Evolutionary conservation across 2,113 vertebrate species (phyloP).

Genomic region (Pangasianodon hypophthalmus): DNA sequence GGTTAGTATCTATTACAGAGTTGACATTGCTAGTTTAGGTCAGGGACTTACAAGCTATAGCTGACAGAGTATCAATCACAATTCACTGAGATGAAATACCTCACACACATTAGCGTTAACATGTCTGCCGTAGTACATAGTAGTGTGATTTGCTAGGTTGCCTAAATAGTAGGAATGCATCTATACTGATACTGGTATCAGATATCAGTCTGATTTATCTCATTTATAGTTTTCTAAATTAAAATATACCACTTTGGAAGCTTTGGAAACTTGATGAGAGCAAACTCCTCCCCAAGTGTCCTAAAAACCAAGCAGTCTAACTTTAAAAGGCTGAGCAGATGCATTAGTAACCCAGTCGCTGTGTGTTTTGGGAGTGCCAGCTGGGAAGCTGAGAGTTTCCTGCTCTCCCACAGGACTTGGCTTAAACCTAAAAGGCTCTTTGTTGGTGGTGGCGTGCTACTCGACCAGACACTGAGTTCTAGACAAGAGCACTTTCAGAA

Average conservation of each 20-base stretch:
- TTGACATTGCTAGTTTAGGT: neutral
- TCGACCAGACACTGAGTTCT: conserved; percentile 10
- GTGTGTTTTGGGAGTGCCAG: conserved; percentile 64
- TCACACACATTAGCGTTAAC: neutral
- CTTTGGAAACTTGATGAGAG: neutral
- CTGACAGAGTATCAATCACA: neutral
- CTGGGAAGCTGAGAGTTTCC: conserved; percentile 63
- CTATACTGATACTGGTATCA: neutral
- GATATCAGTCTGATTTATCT: neutral
- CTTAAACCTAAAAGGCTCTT: conserved; percentile 67
- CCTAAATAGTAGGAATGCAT: neutral
- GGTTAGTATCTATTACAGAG: conserved; percentile 21
- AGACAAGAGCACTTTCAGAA: conserved; percentile 49
- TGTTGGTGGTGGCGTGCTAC: conserved; percentile 50
- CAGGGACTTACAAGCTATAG: neutral
- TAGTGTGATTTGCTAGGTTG: neutral
- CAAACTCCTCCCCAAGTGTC: neutral
- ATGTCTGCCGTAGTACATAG: neutral
- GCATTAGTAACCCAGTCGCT: conserved; percentile 69
- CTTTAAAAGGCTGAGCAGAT: conserved; percentile 52
- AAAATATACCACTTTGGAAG: neutral
- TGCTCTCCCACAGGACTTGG: conserved; percentile 67
- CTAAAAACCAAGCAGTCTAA: conserved; percentile 39
- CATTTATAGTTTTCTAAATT: neutral
- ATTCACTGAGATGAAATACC: neutral